Evolutionary conservation across 1,140 invertebrate species (phyloP).

Genomic region (Anoplolepis gracilipes): DNA sequence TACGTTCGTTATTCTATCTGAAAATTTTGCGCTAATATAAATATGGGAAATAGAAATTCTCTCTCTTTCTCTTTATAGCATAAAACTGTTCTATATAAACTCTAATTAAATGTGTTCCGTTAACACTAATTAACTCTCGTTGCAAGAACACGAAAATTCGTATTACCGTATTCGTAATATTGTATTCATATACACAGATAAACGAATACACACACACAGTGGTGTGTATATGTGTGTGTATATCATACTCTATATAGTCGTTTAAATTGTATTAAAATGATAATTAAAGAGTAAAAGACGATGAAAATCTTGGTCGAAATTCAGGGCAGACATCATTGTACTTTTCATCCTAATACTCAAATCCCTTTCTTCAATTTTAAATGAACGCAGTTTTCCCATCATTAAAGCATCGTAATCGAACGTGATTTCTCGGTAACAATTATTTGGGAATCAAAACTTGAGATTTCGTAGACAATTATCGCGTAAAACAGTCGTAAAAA

Average conservation of each 20-base stretch:
- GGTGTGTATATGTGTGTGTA: too few species aligned
- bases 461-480: constrained; percentile 28
- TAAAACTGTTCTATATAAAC: neutral
- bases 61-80: neutral
- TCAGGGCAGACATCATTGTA: constrained; percentile 72
- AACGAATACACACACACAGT: neutral
- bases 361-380: constrained; percentile 62
- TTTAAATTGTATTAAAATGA: constrained; percentile 61
- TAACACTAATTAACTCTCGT: neutral
- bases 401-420: constrained; percentile 55
- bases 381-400: constrained; percentile 53
- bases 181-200: neutral
- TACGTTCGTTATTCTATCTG: neutral
- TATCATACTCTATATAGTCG: too few species aligned
- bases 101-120: neutral
- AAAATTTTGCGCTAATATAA: neutral
- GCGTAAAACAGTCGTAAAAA: constrained; percentile 1
- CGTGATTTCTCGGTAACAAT: constrained; percentile 33
- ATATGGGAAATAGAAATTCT: neutral
- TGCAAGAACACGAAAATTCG: neutral
- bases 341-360: constrained; percentile 48
- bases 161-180: constrained; percentile 5
- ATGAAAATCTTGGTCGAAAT: constrained; percentile 69
- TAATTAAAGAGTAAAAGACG: constrained; percentile 73
- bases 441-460: constrained; percentile 29